phyloP scores from a whole-genome alignment of 2,113 vertebrate genomes.

The Papio anubis region DNA sequence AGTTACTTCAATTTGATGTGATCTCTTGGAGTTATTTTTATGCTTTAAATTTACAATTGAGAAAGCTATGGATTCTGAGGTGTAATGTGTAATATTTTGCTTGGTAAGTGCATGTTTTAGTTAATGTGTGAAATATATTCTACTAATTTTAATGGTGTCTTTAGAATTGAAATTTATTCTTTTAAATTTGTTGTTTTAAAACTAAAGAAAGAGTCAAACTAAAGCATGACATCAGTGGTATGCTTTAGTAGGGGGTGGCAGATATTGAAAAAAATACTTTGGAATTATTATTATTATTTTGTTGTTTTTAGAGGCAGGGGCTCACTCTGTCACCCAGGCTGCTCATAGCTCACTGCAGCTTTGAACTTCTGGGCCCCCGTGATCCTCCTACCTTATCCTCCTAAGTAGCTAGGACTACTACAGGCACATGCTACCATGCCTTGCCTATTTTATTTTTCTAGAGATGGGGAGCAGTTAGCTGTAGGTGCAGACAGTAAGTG shows the following conservation, averaged over 20 bases:
- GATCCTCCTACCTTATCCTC: too few species aligned
- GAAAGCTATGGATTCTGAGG: not conserved
- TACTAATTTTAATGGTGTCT: not conserved
- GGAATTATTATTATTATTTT: not conserved
- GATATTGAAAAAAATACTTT: not conserved
- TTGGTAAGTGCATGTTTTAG: not conserved
- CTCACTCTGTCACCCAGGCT: too few species aligned
- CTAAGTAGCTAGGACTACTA: too few species aligned
- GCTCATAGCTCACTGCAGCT: too few species aligned
- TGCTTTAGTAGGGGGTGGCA: not conserved
- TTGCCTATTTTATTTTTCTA: too few species aligned
- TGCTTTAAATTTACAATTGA: not conserved
- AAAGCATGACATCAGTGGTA: not conserved
- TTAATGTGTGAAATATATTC: not conserved
- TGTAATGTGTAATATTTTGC: not conserved
- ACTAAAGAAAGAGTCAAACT: not conserved
- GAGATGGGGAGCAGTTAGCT: too few species aligned
- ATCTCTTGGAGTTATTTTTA: not conserved
- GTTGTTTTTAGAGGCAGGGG: too few species aligned
- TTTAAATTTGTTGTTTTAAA: conserved; percentile 36
- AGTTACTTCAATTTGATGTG: not conserved
- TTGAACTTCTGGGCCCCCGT: too few species aligned
- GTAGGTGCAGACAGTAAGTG: too few species aligned
- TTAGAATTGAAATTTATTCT: not conserved
- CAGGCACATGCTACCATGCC: too few species aligned